Conservation (phyloP, 2,888 invertebrate genomes). For the Andrena trimmerana region DNA sequence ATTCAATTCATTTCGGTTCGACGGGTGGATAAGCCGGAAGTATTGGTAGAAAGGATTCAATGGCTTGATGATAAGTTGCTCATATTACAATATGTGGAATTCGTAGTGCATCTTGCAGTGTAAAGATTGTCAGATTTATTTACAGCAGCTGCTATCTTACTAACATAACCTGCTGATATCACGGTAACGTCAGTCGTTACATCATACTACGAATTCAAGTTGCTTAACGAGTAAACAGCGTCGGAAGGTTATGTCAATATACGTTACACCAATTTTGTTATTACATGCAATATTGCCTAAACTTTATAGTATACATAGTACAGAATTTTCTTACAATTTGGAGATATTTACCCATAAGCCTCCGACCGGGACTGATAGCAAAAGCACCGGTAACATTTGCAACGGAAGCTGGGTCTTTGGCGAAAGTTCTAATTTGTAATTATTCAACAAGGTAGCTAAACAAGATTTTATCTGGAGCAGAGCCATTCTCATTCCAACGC, state of each 20-base stretch:
- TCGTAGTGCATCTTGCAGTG: too few relatives aligned
- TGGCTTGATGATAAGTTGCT: not conserved
- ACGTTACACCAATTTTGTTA: not conserved
- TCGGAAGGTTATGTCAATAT: not conserved
- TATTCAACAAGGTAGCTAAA: conserved; percentile 60
- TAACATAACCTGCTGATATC: not conserved
- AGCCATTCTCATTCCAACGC: conserved; percentile 77
- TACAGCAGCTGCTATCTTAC: not conserved
- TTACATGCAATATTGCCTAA: too few relatives aligned
- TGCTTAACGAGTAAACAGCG: not conserved
- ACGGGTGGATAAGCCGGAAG: conserved; percentile 9
- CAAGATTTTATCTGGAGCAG: conserved; percentile 70
- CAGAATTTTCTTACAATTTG: conserved; percentile 1
- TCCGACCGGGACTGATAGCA: conserved; percentile 21
- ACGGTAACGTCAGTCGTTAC: too few relatives aligned
- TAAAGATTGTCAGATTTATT: not conserved
- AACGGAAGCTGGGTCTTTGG: conserved; percentile 70
- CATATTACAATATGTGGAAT: too few relatives aligned
- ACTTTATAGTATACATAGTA: not conserved
- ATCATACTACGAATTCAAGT: not conserved
- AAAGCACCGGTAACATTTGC: not conserved
- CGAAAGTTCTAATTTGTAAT: conserved; percentile 70
- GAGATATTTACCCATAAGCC: conserved; percentile 70
- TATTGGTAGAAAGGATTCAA: not conserved
- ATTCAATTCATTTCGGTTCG: not conserved